Evolutionary conservation across 2,797 vertebrate species (phyloP).

Genomic region (Sebastes ruberrimus): DNA sequence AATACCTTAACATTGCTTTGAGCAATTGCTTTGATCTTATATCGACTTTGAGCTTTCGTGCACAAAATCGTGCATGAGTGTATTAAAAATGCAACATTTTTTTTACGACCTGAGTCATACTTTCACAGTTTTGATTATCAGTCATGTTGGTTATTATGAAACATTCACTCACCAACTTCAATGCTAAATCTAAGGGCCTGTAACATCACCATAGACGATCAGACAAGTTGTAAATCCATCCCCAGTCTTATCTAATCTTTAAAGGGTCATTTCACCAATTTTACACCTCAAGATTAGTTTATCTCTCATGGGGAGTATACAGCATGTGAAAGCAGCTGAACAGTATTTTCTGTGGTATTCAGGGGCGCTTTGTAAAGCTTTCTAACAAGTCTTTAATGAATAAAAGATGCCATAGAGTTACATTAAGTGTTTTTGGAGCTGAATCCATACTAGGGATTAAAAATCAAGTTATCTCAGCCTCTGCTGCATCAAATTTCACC

Average conservation of each 20-base stretch:
- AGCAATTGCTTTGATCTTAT: constrained; percentile 17
- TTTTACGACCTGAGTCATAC: neutral
- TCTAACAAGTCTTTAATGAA: neutral
- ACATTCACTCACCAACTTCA: neutral
- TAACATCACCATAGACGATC: neutral
- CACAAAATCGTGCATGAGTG: neutral
- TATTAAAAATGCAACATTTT: constrained; percentile 11
- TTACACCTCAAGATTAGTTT: neutral
- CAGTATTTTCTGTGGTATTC: neutral
- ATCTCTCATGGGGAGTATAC: neutral
- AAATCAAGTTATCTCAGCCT: neutral
- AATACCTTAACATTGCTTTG: constrained; percentile 3
- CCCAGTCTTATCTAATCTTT: neutral
- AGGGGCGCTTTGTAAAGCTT: neutral
- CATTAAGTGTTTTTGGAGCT: neutral
- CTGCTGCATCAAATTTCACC: neutral
- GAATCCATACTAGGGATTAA: neutral
- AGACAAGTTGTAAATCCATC: neutral
- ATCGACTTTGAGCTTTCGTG: constrained; percentile 21
- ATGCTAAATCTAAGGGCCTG: neutral
- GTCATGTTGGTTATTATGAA: neutral
- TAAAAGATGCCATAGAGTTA: neutral
- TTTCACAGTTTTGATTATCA: neutral
- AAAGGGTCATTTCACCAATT: neutral
- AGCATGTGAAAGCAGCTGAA: neutral